Evolutionary conservation across 1,140 invertebrate species (phyloP).

Genomic region (Drosophila hydei): DNA sequence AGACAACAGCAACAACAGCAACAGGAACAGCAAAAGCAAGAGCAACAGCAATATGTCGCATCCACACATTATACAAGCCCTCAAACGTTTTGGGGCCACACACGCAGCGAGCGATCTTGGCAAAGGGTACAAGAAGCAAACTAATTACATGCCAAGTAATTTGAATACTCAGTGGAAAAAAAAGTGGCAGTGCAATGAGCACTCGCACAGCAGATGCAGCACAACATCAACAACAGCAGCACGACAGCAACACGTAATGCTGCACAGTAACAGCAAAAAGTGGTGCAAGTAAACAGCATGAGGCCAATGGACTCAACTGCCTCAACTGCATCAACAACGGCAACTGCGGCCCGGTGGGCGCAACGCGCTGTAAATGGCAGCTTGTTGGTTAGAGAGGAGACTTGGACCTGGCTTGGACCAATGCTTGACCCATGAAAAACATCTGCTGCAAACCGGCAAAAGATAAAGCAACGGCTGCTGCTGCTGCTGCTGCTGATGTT

Average conservation of each 20-base stretch:
- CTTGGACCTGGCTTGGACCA: slow-evolving; percentile 21
- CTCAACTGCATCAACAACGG: slow-evolving; percentile 20
- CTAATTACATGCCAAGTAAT: slow-evolving; percentile 81
- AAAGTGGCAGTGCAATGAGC: slow-evolving; percentile 61
- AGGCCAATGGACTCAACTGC: slow-evolving; percentile 68
- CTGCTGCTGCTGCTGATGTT: slow-evolving; percentile 17
- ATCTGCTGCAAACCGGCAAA: slow-evolving; percentile 50
- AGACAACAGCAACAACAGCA: slow-evolving; percentile 29
- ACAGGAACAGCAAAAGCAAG: slow-evolving; percentile 6
- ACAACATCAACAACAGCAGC: slow-evolving; percentile 24
- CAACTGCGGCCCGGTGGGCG: slow-evolving; percentile 31
- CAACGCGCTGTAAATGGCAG: slow-evolving; percentile 64
- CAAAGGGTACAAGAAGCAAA: slow-evolving; percentile 55
- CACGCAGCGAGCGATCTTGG: slow-evolving; percentile 60
- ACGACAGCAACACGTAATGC: slow-evolving; percentile 56
- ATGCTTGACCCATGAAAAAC: slow-evolving; percentile 66
- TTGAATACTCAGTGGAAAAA: slow-evolving; percentile 73
- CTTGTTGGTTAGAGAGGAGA: slow-evolving; percentile 33
- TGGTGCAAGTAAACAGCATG: slow-evolving; percentile 71
- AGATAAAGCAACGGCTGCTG: slow-evolving; percentile 25
- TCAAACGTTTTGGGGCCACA: slow-evolving; percentile 59
- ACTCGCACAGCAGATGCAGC: slow-evolving; percentile 52
- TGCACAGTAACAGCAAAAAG: slow-evolving; percentile 58
- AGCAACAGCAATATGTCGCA: slow-evolving; percentile 39
- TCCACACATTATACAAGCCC: slow-evolving; percentile 36